phyloP scores from a whole-genome alignment of 2,888 invertebrate genomes.

The Cristatella mucedo region DNA sequence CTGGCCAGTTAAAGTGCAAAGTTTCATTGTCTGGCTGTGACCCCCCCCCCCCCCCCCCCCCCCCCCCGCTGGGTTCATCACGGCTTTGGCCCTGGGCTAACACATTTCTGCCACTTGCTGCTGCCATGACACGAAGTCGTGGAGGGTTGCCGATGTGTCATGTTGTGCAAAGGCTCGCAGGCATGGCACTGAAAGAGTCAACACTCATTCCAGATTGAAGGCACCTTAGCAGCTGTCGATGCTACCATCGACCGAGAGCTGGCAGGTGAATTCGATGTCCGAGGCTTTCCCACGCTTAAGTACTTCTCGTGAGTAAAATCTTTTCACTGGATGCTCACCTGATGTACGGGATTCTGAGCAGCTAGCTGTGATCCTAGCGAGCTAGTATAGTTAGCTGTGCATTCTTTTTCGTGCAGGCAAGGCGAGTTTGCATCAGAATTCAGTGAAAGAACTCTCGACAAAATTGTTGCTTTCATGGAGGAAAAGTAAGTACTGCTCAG shows the following conservation, averaged over 20 bases:
- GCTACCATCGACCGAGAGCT: conserved; percentile 47
- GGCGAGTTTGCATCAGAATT: conserved; percentile 64
- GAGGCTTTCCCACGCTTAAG: conserved; percentile 49
- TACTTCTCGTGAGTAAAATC: conserved; percentile 34
- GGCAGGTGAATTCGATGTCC: conserved; percentile 47
- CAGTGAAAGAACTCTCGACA: conserved; percentile 53
- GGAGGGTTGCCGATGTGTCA: conserved; percentile 13
- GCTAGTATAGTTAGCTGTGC: not conserved
- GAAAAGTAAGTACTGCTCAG: no score
- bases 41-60: no score
- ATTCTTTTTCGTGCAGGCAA: conserved; percentile 46
- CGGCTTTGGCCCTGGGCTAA: not conserved
- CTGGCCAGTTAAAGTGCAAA: no score
- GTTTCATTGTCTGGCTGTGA: no score
- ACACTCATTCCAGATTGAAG: no score
- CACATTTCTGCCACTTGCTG: not conserved
- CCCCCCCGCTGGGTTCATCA: no score
- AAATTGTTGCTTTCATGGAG: conserved; percentile 66
- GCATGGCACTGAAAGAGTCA: no score
- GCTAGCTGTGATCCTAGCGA: not conserved
- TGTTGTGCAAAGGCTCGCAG: conserved; percentile 35
- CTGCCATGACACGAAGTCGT: not conserved
- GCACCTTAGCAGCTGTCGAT: conserved; percentile 44
- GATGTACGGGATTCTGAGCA: conserved; percentile 8
- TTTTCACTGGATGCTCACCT: conserved; percentile 32